Evolutionary conservation across 2,888 invertebrate genomes (phyloP), one percentile per base, ranked within the genome.

Genomic region (Pristionchus entomophagus): DNA sequence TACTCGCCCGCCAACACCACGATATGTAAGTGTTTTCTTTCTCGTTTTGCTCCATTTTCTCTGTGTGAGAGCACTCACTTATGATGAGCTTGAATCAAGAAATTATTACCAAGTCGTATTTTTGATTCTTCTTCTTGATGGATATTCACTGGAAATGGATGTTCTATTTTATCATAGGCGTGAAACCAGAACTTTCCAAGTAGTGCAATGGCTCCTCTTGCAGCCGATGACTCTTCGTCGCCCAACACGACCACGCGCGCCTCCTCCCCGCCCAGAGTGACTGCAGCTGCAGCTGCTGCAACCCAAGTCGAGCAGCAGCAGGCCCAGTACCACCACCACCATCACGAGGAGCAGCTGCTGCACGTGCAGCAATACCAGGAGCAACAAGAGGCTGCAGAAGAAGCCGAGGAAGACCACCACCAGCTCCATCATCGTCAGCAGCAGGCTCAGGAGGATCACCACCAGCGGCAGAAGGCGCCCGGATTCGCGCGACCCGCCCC

Each of bases 381-480:
- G 45, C 45, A 45, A 14, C 45, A 45, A 14, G 45, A 6, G 6
- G 45, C 45, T 10, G 45, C 45, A 45, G 45, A 45, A 14, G 45
- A 45, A 14, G 12, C 10, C 12, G 56, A 17, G 22, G 19, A 22
- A n/a, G 22, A 17, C 12, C 12, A 8, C 19, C 12, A 5, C 12
- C 14, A 8, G 8, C 12, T 22, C 10, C 12, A 8, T 56, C 12
- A 10, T 5, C 14, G 5, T 8, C 56, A 56, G 56, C 56, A 56
- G 56, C 56, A 56, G 19, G 14, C 8, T 4, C 56, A 56, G 35
- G 29, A 51, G 51, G 51, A 51, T 17, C 22, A n/a, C n/a, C n/a
- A 62, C 17, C 62, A 62, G 62, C 32, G 62, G 5, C 38, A 45
- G n/a, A 94, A 94, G 89, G 94, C 94, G 45, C 94, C 94, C 29